Percentiles rank a stretch among this genome's conserved stretches.
phyloP scores from a whole-genome alignment of 1,140 invertebrate genomes.

The Papilio machaon region DNA sequence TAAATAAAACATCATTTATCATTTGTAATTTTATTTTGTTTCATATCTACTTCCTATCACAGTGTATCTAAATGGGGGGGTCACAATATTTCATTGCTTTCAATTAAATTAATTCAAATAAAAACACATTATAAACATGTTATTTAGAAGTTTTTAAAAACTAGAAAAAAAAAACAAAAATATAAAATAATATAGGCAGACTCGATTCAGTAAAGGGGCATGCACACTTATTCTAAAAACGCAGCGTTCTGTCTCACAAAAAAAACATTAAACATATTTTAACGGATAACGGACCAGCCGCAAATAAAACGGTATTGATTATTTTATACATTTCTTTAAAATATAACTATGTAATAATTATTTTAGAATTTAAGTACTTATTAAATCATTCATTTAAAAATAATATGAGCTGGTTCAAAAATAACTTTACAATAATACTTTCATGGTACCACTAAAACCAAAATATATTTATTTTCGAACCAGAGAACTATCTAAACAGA shows the following conservation, averaged over 20 bases:
- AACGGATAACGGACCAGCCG: constrained; percentile 35
- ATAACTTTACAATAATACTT: not conserved
- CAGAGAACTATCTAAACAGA: not conserved
- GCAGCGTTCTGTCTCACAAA: constrained; percentile 23
- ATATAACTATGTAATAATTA: not conserved
- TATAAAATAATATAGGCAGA: constrained; percentile 58
- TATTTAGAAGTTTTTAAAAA: constrained; percentile 27
- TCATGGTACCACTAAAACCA: not conserved
- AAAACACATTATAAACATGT: constrained; percentile 37
- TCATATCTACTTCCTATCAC: constrained; percentile 15
- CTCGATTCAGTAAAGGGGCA: constrained; percentile 46
- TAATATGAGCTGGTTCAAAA: not conserved
- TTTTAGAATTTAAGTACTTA: not conserved
- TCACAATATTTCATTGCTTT: not conserved
- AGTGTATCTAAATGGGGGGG: not conserved
- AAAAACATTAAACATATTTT: not conserved
- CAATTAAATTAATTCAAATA: constrained; percentile 15
- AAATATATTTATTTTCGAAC: not conserved
- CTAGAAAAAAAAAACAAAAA: constrained; percentile 45
- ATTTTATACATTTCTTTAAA: not conserved
- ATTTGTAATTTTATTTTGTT: constrained; percentile 15
- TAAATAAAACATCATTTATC: not conserved
- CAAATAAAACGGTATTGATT: not conserved
- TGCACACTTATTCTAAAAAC: constrained; percentile 45
- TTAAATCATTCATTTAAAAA: not conserved